Conservation (phyloP, 2,888 invertebrate species). For the Seira ritae region DNA sequence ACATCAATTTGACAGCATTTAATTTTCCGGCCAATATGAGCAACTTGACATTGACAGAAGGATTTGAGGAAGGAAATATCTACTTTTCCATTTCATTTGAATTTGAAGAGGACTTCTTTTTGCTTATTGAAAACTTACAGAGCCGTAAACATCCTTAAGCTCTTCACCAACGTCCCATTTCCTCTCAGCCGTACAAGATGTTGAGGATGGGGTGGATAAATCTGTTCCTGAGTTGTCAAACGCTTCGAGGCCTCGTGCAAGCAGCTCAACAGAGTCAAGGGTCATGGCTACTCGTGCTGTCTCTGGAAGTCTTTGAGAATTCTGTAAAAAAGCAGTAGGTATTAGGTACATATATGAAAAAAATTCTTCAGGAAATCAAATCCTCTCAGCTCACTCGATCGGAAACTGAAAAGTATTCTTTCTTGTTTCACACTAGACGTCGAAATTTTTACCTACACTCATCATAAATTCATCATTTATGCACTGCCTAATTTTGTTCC, state of each 20-base stretch:
- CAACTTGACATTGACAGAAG: too few relatives aligned
- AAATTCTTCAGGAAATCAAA: neutral
- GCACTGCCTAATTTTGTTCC: neutral
- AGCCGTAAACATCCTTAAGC: conserved; percentile 68
- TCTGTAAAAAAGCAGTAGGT: conserved; percentile 24
- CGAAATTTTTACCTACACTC: neutral
- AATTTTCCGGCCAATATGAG: too few relatives aligned
- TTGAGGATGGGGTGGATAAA: conserved; percentile 67
- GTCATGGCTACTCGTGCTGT: conserved; percentile 70
- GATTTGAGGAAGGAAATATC: conserved; percentile 10
- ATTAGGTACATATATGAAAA: too few relatives aligned
- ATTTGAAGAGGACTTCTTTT: neutral
- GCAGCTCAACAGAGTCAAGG: conserved; percentile 71
- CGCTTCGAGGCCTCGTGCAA: conserved; percentile 70
- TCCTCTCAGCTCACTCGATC: conserved; percentile 1
- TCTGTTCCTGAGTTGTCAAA: conserved; percentile 72
- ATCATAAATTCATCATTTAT: conserved; percentile 37
- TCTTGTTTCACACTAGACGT: neutral
- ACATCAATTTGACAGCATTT: too few relatives aligned
- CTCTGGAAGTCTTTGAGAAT: conserved; percentile 37
- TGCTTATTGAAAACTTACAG: conserved; percentile 53
- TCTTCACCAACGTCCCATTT: conserved; percentile 73
- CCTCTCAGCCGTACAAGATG: conserved; percentile 66
- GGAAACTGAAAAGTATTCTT: too few relatives aligned
- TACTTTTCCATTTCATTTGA: neutral